phyloP scores from a whole-genome alignment of 2,113 vertebrate genomes.

The Gobius niger region DNA sequence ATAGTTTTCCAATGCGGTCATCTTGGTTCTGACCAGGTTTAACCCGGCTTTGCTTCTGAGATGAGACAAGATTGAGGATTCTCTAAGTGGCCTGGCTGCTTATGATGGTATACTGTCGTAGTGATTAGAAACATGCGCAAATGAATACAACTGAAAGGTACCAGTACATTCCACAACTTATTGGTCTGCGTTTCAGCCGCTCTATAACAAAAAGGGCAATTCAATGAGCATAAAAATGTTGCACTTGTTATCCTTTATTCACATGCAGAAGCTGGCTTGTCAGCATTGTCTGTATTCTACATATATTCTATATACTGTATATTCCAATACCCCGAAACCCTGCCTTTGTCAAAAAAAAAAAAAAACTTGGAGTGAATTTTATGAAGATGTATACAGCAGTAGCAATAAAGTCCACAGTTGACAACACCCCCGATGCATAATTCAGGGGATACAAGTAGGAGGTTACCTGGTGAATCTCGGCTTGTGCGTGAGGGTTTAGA shows the following conservation, averaged over 20 bases:
- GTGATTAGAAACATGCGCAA: no score
- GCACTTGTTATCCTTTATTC: background rate
- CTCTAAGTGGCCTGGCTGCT: no score
- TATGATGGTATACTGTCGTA: no score
- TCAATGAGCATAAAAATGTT: background rate
- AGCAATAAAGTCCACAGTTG: background rate
- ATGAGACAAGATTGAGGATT: no score
- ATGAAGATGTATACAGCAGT: background rate
- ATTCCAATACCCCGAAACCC: background rate
- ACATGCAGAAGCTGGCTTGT: background rate
- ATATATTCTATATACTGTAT: no score
- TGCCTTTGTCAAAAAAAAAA: background rate
- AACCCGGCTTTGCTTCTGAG: no score
- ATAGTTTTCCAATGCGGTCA: no score
- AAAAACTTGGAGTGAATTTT: background rate
- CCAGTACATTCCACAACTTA: no score
- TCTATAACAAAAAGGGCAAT: background rate
- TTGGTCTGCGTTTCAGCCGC: no score
- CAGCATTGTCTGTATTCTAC: background rate
- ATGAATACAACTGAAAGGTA: no score
- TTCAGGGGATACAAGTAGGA: slow-evolving; percentile 2
- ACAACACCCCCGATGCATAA: slow-evolving; percentile 4
- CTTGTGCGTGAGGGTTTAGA: background rate
- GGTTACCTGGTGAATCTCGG: slow-evolving; percentile 3
- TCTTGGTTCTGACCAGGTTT: no score